Evolutionary conservation across 1,140 invertebrate genomes (phyloP).

Genomic region (Reticulitermes speratus): DNA sequence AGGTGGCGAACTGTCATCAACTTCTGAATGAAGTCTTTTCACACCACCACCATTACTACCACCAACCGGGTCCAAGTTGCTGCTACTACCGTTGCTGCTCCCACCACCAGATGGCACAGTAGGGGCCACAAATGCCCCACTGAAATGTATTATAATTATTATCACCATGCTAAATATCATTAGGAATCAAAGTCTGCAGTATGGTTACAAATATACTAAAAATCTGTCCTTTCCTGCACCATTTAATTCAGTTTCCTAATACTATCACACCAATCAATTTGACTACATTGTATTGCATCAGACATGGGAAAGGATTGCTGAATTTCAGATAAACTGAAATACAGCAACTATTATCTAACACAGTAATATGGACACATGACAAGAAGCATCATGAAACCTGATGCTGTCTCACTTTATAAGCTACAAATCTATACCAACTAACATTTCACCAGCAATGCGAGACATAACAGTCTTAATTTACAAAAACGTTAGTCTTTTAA

Average conservation of each 20-base stretch:
- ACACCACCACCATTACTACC: neutral
- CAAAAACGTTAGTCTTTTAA: too few relatives aligned
- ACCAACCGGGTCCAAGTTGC: conserved; percentile 23
- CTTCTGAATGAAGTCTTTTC: conserved; percentile 32
- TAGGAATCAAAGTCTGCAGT: neutral
- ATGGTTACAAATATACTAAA: neutral
- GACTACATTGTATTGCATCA: neutral
- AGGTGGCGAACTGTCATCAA: conserved; percentile 24
- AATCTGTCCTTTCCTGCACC: neutral
- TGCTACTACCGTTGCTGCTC: conserved; percentile 12
- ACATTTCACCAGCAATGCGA: too few relatives aligned
- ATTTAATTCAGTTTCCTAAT: neutral
- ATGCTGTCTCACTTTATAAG: too few relatives aligned
- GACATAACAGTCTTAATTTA: too few relatives aligned
- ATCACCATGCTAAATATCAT: neutral
- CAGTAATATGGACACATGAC: too few relatives aligned
- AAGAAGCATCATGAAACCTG: too few relatives aligned
- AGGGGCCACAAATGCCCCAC: conserved; percentile 33
- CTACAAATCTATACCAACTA: too few relatives aligned
- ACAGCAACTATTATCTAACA: too few relatives aligned
- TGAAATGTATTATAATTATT: conserved; percentile 23
- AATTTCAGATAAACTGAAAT: neutral
- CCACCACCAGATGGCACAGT: conserved; percentile 19
- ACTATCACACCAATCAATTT: neutral
- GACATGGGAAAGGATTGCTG: neutral